A percentile compares a stretch with the other conserved stretches of the same genome.
phyloP scores from a whole-genome alignment of 1,140 invertebrate genomes.

The Drosophila pandora region DNA sequence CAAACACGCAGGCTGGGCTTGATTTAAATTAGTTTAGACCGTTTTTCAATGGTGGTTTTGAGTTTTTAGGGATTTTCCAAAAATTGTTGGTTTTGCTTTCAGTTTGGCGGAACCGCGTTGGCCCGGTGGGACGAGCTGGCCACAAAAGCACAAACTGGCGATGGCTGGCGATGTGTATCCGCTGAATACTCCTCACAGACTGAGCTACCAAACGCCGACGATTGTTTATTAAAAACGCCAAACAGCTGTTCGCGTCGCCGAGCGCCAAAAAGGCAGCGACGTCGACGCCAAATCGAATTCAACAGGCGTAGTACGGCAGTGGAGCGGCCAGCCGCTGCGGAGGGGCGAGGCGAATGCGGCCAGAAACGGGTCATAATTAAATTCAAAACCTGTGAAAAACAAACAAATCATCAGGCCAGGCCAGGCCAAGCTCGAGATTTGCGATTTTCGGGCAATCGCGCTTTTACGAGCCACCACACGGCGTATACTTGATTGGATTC shows the following conservation, averaged over 20 bases:
- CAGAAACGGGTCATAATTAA: slow-evolving; percentile 69
- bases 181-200: slow-evolving; percentile 68
- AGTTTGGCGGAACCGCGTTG: slow-evolving; percentile 49
- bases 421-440: slow-evolving; percentile 31
- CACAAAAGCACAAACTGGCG: slow-evolving; percentile 35
- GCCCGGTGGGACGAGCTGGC: slow-evolving; percentile 51
- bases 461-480: slow-evolving; percentile 54
- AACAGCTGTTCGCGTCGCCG: slow-evolving; percentile 65
- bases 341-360: not conserved
- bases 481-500: slow-evolving; percentile 66
- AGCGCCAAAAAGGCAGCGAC: slow-evolving; percentile 29
- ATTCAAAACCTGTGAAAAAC: slow-evolving; percentile 46
- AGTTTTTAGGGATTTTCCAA: not conserved
- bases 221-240: slow-evolving; percentile 74
- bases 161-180: slow-evolving; percentile 61
- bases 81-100: not conserved
- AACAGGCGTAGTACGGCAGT: slow-evolving; percentile 31
- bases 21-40: slow-evolving; percentile 1
- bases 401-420: slow-evolving; percentile 15
- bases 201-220: slow-evolving; percentile 51
- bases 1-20: slow-evolving; percentile 11
- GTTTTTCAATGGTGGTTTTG: not conserved
- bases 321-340: not conserved
- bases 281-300: slow-evolving; percentile 45
- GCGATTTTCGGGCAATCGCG: slow-evolving; percentile 10